Conservation (phyloP, 2,113 vertebrate species). For the Verasper variegatus region DNA sequence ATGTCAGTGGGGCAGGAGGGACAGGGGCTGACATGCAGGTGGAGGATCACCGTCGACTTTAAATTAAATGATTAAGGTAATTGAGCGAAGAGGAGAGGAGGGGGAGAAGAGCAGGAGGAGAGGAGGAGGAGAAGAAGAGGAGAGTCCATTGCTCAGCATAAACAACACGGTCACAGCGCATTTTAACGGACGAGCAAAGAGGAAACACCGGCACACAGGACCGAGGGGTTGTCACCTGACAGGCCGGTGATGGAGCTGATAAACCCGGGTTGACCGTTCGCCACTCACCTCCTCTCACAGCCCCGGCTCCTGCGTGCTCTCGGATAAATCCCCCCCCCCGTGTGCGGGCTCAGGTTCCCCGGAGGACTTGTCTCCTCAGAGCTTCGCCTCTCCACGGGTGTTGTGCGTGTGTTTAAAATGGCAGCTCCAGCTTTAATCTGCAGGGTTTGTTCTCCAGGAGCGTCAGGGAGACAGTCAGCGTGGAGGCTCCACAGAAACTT, state of each 20-base stretch:
- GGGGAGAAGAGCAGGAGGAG: constrained; percentile 1
- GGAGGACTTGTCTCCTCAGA: not conserved
- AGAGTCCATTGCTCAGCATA: not conserved
- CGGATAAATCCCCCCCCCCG: constrained; percentile 27
- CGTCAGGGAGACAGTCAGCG: constrained; percentile 51
- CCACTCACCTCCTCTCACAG: constrained; percentile 64
- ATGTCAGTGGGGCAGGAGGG: constrained; percentile 38
- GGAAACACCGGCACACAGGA: constrained; percentile 14
- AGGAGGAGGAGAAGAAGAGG: not conserved
- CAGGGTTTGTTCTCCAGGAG: not conserved
- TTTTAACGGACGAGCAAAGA: constrained; percentile 20
- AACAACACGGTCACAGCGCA: constrained; percentile 22
- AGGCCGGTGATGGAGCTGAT: not conserved
- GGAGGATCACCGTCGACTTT: constrained; percentile 10
- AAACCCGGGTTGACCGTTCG: not conserved
- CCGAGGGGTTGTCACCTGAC: not conserved
- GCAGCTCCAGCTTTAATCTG: not conserved
- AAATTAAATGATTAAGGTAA: constrained; percentile 41
- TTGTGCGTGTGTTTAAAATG: not conserved
- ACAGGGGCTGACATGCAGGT: constrained; percentile 21
- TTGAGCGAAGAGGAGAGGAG: not conserved
- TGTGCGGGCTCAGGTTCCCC: not conserved
- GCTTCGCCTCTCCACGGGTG: not conserved
- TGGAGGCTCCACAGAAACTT: constrained; percentile 77
- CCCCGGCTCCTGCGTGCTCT: constrained; percentile 46